Conservation (phyloP, 2,888 invertebrate genomes). For the Nudaria mundana region DNA sequence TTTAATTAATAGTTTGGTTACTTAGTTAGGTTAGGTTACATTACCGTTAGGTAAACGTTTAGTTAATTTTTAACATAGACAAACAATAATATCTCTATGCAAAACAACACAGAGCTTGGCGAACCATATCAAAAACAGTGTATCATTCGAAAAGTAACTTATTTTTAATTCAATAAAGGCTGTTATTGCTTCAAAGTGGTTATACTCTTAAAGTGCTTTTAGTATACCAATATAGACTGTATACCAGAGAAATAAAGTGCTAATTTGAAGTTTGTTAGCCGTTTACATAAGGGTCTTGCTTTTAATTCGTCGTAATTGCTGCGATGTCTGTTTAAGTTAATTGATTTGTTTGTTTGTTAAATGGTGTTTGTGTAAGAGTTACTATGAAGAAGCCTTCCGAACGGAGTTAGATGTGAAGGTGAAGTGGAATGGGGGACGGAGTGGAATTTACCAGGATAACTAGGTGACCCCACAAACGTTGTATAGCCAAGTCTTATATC, state of each 20-base stretch:
- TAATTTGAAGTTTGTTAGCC: slow-evolving; percentile 25
- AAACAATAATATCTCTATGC: slow-evolving; percentile 35
- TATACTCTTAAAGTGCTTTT: slow-evolving; percentile 2
- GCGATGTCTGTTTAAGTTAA: slow-evolving; percentile 27
- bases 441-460: too few species aligned
- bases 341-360: slow-evolving; percentile 28
- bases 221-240: slow-evolving; percentile 19
- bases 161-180: slow-evolving; percentile 19
- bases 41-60: slow-evolving; percentile 6
- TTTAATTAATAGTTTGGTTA: slow-evolving; percentile 9
- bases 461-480: too few species aligned
- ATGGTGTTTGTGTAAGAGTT: too few species aligned
- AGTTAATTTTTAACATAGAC: slow-evolving; percentile 9
- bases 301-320: slow-evolving; percentile 29
- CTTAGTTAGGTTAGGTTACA: too few species aligned
- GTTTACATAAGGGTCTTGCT: slow-evolving; percentile 17
- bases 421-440: too few species aligned
- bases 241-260: slow-evolving; percentile 18
- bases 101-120: slow-evolving; percentile 27
- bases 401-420: too few species aligned
- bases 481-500: too few species aligned
- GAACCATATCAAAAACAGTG: slow-evolving; percentile 31
- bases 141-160: slow-evolving; percentile 33
- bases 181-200: slow-evolving; percentile 9
- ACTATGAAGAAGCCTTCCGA: too few species aligned